Evolutionary conservation across 1,140 invertebrate genomes (phyloP).

Genomic region (Papilio aristodemus): DNA sequence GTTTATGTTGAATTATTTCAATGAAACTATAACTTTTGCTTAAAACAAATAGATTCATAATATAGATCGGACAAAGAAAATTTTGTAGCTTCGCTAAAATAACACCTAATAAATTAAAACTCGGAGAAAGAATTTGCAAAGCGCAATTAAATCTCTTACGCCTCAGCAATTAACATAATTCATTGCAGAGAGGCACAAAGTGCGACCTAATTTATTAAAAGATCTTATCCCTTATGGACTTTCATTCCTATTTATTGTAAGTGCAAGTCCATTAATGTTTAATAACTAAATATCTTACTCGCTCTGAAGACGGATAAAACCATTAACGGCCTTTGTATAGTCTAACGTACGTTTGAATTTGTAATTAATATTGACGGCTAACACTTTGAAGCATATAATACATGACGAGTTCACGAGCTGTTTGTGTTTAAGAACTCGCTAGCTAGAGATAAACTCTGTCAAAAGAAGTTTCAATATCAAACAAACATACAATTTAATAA

Average conservation of each 20-base stretch:
- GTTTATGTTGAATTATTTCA: not conserved
- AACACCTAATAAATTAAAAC: constrained; percentile 4
- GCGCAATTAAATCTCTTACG: constrained; percentile 20
- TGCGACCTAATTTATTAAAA: constrained; percentile 23
- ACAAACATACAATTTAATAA: too few relatives aligned
- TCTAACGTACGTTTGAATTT: too few relatives aligned
- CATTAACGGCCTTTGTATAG: not conserved
- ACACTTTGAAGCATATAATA: too few relatives aligned
- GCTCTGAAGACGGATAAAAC: not conserved
- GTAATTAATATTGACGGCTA: too few relatives aligned
- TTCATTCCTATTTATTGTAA: constrained; percentile 10
- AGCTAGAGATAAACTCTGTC: too few relatives aligned
- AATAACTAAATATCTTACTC: not conserved
- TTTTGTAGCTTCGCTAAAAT: constrained; percentile 1
- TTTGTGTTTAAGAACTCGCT: too few relatives aligned
- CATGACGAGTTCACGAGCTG: too few relatives aligned
- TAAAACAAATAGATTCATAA: not conserved
- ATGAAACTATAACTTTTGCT: not conserved
- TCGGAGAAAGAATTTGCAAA: not conserved
- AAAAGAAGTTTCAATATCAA: too few relatives aligned
- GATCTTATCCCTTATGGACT: constrained; percentile 22
- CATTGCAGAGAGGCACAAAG: constrained; percentile 14
- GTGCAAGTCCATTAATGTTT: constrained; percentile 13
- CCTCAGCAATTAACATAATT: constrained; percentile 21
- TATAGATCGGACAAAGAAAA: constrained; percentile 9